phyloP scores from a whole-genome alignment of 2,113 vertebrate genomes.

The Opisthocomus hoazin region DNA sequence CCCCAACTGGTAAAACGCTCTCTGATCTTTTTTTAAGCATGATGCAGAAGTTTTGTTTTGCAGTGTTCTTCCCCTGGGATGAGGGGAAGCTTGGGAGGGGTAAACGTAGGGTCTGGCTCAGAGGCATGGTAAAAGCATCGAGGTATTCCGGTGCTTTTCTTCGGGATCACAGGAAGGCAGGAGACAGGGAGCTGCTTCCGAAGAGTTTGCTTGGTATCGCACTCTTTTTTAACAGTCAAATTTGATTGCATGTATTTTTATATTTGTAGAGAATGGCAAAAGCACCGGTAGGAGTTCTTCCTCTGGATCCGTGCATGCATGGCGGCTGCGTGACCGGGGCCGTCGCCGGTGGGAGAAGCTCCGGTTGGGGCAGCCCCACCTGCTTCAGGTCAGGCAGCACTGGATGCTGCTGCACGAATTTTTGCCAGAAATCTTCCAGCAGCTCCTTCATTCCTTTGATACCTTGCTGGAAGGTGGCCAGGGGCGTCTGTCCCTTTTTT shows the following conservation, averaged over 20 bases:
- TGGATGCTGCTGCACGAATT: neutral
- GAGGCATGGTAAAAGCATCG: neutral
- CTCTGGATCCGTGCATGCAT: accelerated
- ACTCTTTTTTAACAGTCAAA: neutral
- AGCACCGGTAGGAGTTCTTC: neutral
- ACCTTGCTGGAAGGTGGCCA: neutral
- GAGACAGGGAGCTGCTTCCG: neutral
- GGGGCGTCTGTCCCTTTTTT: neutral
- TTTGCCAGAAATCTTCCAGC: neutral
- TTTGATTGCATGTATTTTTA: neutral
- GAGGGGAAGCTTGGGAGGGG: neutral
- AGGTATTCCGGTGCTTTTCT: neutral
- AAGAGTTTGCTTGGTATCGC: neutral
- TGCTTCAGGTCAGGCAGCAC: neutral
- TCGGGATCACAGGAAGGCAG: neutral
- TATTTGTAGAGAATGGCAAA: neutral
- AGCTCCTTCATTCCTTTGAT: neutral
- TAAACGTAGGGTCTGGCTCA: neutral
- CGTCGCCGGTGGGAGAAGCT: neutral
- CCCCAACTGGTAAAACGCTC: neutral
- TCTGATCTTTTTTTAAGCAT: neutral
- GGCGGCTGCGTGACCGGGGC: neutral
- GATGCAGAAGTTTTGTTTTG: neutral
- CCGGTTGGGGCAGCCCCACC: neutral
- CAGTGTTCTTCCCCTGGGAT: neutral